Conservation (phyloP, 2,888 invertebrate genomes). For the Nematopogon swammerdamellus region DNA sequence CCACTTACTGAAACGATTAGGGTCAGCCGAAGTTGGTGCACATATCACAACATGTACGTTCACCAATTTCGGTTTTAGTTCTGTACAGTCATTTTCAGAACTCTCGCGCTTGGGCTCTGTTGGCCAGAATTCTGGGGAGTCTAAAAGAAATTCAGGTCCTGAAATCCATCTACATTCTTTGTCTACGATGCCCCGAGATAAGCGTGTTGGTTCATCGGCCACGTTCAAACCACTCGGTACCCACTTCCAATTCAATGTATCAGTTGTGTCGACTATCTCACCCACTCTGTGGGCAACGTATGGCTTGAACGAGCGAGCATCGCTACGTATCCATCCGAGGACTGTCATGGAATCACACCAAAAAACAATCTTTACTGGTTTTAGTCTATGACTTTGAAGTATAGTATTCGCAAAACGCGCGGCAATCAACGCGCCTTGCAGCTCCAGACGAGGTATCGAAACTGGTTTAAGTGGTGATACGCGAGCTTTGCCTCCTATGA, state of each 20-base stretch:
- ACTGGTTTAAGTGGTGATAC: constrained; percentile 7
- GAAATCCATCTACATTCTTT: background rate
- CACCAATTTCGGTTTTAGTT: no score
- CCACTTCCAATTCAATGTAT: constrained; percentile 8
- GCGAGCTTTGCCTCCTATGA: constrained; percentile 4
- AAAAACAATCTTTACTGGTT: constrained; percentile 4
- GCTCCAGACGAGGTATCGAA: constrained; percentile 7
- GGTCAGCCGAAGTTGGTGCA: no score
- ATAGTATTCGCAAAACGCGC: constrained; percentile 11
- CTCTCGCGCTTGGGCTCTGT: background rate
- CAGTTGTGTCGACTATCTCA: constrained; percentile 14
- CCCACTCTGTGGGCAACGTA: constrained; percentile 12
- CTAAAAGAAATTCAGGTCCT: background rate
- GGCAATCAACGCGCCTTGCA: constrained; percentile 14
- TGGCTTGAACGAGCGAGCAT: constrained; percentile 2
- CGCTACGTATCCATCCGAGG: constrained; percentile 2
- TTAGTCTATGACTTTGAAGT: constrained; percentile 7
- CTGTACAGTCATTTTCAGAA: no score
- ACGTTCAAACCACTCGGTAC: constrained; percentile 12
- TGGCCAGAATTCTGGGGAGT: background rate
- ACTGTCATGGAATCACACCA: constrained; percentile 13
- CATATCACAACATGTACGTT: no score
- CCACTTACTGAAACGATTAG: no score
- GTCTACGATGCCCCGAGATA: background rate
- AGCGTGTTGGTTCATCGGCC: constrained; percentile 14